Conservation (phyloP, 2,797 vertebrate species). For the Clarias platycephalus region DNA sequence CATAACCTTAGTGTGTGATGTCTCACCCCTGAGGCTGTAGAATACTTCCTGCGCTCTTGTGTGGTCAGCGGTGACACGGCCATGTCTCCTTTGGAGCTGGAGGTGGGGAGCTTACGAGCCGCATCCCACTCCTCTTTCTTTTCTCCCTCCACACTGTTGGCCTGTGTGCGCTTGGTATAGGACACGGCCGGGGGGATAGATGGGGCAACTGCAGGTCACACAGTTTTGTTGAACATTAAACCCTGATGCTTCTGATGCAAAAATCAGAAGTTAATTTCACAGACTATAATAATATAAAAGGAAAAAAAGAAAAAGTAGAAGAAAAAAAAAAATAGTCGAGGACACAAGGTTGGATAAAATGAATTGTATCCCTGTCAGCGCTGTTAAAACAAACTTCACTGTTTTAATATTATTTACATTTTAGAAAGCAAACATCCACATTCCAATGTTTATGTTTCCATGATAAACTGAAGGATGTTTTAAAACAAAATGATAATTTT, state of each 20-base stretch:
- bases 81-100: constrained; percentile 80
- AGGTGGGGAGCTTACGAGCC: constrained; percentile 76
- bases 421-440: not conserved
- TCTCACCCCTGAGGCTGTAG: constrained; percentile 68
- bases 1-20: not conserved
- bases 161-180: constrained; percentile 82
- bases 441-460: constrained; percentile 1
- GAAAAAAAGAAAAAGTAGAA: not conserved
- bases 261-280: not conserved
- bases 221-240: not conserved
- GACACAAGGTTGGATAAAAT: not conserved
- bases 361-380: not conserved
- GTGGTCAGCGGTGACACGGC: constrained; percentile 76
- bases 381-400: not conserved
- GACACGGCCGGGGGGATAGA: constrained; percentile 82
- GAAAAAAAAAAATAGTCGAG: not conserved
- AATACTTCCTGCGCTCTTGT: constrained; percentile 56
- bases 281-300: not conserved
- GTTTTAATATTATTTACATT: constrained; percentile 17
- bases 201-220: constrained; percentile 74
- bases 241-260: not conserved
- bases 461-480: not conserved
- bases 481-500: not conserved
- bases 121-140: constrained; percentile 85
- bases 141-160: constrained; percentile 82